Evolutionary conservation across 2,113 vertebrate species (phyloP).

Genomic region (Cynopterus brachyotis): DNA sequence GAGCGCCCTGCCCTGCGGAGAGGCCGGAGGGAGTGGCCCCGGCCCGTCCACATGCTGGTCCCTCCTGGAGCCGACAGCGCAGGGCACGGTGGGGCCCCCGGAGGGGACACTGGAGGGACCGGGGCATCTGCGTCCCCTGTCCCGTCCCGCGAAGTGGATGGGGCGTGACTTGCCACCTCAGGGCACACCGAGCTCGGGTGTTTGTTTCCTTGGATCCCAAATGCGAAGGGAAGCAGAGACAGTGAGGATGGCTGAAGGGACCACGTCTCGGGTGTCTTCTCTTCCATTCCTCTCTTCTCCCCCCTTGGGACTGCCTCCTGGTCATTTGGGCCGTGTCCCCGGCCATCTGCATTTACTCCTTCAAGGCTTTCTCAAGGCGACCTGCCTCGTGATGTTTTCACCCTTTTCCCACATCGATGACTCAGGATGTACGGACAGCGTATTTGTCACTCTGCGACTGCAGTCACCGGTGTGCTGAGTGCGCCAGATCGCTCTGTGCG

Average conservation of each 20-base stretch:
- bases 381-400: neutral
- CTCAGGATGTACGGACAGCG: slow-evolving; percentile 42
- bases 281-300: neutral
- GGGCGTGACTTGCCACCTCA: neutral
- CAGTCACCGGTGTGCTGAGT: neutral
- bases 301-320: neutral
- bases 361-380: neutral
- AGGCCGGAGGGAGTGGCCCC: too few species aligned
- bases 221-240: neutral
- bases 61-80: too few species aligned
- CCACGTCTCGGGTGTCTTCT: neutral
- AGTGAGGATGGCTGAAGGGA: neutral
- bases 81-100: too few species aligned
- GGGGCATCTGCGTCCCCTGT: neutral
- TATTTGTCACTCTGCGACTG: slow-evolving; percentile 8
- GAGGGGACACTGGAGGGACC: too few species aligned
- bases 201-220: neutral
- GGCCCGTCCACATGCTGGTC: too few species aligned
- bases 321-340: neutral
- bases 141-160: neutral
- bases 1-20: too few species aligned
- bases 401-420: slow-evolving; percentile 17
- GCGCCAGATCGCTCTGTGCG: neutral
- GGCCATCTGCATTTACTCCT: neutral
- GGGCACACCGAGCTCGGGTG: neutral